phyloP scores from a whole-genome alignment of 2,888 invertebrate species.

The Herminia tarsipennalis region DNA sequence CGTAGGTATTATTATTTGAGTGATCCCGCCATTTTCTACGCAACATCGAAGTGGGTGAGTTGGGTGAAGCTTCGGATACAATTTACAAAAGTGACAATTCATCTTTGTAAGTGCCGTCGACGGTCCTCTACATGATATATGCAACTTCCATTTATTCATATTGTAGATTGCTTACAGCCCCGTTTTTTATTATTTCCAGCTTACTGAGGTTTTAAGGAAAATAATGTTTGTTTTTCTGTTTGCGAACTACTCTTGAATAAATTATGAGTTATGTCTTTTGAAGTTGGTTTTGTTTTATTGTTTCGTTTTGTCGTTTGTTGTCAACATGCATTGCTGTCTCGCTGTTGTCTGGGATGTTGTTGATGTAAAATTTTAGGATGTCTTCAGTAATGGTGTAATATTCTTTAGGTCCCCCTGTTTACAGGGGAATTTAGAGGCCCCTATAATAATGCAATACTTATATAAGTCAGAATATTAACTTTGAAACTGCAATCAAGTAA shows the following conservation, averaged over 20 bases:
- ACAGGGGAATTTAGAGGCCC: too few species aligned
- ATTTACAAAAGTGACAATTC: slow-evolving; percentile 76
- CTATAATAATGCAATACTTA: too few species aligned
- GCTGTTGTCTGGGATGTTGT: too few species aligned
- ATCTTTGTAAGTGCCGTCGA: slow-evolving; percentile 70
- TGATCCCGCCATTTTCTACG: slow-evolving; percentile 21
- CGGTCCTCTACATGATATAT: slow-evolving; percentile 66
- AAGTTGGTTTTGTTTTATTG: slow-evolving; percentile 9
- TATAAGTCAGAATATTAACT: too few species aligned
- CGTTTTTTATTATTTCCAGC: slow-evolving; percentile 46
- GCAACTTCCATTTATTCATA: slow-evolving; percentile 67
- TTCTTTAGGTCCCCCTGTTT: too few species aligned
- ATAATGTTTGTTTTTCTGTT: slow-evolving; percentile 33
- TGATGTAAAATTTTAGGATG: too few species aligned
- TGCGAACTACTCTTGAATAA: slow-evolving; percentile 19
- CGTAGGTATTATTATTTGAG: slow-evolving; percentile 16
- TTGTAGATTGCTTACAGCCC: slow-evolving; percentile 56
- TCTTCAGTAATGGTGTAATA: too few species aligned
- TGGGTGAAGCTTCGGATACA: slow-evolving; percentile 50
- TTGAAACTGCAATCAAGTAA: too few species aligned
- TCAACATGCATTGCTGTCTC: too few species aligned
- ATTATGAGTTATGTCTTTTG: slow-evolving; percentile 30
- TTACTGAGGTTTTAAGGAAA: slow-evolving; percentile 39
- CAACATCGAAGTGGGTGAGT: slow-evolving; percentile 16
- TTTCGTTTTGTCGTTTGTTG: slow-evolving; percentile 3